Conservation (phyloP, 2,797 vertebrate genomes). For the Chanos chanos region DNA sequence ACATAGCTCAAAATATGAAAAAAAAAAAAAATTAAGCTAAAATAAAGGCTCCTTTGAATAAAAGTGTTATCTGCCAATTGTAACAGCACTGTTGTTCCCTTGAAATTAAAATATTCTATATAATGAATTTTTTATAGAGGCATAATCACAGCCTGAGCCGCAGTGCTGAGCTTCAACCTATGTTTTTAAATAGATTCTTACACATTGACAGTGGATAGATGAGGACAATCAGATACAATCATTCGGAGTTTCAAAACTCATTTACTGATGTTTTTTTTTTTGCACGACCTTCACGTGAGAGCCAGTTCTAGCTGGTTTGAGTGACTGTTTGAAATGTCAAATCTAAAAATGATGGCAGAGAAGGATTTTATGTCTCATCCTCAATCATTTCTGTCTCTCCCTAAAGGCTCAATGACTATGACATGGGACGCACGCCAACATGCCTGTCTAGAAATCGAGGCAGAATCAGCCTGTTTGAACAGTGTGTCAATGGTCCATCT, state of each 20-base stretch:
- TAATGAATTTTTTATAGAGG: too few relatives aligned
- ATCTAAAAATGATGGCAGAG: slow-evolving; percentile 47
- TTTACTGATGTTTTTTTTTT: not conserved
- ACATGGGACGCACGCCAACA: slow-evolving; percentile 15
- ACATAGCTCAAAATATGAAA: not conserved
- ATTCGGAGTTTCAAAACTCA: too few relatives aligned
- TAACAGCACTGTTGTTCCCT: too few relatives aligned
- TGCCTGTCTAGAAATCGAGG: slow-evolving; percentile 5
- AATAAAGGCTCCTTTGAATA: not conserved
- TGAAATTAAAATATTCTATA: too few relatives aligned
- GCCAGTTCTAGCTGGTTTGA: slow-evolving; percentile 36
- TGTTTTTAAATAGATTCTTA: too few relatives aligned
- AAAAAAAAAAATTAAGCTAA: not conserved
- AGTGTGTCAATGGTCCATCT: slow-evolving; percentile 44
- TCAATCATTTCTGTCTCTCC: slow-evolving; percentile 3
- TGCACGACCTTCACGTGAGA: slow-evolving; percentile 1
- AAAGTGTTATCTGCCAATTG: too few relatives aligned
- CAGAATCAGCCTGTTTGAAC: slow-evolving; percentile 20
- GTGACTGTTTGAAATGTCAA: slow-evolving; percentile 45
- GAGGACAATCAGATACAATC: too few relatives aligned
- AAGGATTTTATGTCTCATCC: slow-evolving; percentile 42
- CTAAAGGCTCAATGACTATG: slow-evolving; percentile 15
- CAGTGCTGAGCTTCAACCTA: too few relatives aligned
- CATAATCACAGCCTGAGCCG: too few relatives aligned
- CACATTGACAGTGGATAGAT: too few relatives aligned